Conservation (phyloP, 2,797 vertebrate genomes). For the Anisognathus igniventris region DNA sequence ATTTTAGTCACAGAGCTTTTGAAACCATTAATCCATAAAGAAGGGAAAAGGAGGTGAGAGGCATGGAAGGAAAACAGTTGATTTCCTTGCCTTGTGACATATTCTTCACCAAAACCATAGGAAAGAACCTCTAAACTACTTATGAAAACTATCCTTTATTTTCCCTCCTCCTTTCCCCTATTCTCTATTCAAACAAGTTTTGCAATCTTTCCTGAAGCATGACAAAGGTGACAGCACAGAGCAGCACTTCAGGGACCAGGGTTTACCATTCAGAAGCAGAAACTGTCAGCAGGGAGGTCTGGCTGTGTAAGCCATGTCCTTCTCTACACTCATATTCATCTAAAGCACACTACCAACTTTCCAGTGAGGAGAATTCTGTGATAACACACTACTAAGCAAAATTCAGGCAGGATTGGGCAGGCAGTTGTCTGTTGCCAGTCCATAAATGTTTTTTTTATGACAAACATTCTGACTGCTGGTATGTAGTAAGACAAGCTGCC, state of each 20-base stretch:
- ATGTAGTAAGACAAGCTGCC: not conserved
- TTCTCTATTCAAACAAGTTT: constrained; percentile 7
- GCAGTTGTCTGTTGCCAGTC: not conserved
- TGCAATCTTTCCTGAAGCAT: constrained; percentile 16
- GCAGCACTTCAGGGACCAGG: not conserved
- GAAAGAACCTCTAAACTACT: not conserved
- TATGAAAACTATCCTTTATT: not conserved
- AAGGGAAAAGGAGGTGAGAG: not conserved
- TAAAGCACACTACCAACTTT: not conserved
- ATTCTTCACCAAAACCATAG: not conserved
- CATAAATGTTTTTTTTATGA: not conserved
- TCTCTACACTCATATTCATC: not conserved
- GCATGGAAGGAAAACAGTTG: not conserved
- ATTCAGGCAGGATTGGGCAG: not conserved
- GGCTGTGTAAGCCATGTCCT: fast-evolving
- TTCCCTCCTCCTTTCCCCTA: constrained; percentile 3
- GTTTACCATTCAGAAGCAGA: not conserved
- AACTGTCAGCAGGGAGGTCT: not conserved
- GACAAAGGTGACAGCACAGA: constrained; percentile 11
- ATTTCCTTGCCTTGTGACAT: not conserved
- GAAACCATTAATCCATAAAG: not conserved
- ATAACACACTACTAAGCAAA: not conserved
- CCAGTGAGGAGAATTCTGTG: not conserved
- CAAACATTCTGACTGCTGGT: not conserved
- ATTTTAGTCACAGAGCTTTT: not conserved